Evolutionary conservation across 2,113 vertebrate species (phyloP).

Genomic region (Sigmodon hispidus): DNA sequence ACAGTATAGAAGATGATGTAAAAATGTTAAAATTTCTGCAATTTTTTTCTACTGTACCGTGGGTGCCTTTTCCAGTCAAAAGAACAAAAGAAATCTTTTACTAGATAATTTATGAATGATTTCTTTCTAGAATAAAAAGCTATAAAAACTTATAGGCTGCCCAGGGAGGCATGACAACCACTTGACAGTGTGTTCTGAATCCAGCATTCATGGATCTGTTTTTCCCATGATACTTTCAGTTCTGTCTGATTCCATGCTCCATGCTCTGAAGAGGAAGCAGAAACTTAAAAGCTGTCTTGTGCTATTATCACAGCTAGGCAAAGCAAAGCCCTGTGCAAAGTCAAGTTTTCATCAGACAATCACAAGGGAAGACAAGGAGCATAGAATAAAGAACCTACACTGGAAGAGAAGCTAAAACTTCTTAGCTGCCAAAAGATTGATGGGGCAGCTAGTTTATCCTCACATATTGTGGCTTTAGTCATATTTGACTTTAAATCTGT

Average conservation of each 20-base stretch:
- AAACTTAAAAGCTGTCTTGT: neutral
- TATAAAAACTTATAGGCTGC: neutral
- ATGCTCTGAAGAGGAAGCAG: neutral
- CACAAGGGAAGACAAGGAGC: neutral
- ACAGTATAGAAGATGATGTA: neutral
- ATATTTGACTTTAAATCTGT: conserved; percentile 4
- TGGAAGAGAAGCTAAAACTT: neutral
- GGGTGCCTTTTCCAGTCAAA: neutral
- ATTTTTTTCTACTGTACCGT: conserved; percentile 9
- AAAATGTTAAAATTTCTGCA: neutral
- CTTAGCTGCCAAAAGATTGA: neutral
- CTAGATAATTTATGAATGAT: neutral
- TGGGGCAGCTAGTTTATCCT: neutral
- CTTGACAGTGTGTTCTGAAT: neutral
- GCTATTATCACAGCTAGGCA: neutral
- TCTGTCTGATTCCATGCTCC: neutral
- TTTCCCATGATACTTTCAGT: neutral
- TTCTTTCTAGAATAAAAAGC: conserved; percentile 32
- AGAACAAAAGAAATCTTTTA: neutral
- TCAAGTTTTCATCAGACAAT: neutral
- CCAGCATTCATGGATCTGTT: neutral
- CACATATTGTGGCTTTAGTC: neutral
- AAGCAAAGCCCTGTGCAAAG: neutral
- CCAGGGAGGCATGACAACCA: neutral
- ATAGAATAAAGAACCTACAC: neutral